These are phyloP conservation scores for Ptilonorhynchus violaceus DNA, from an alignment of 2,113 vertebrate genomes.

Conservation along the genomic window DNA sequence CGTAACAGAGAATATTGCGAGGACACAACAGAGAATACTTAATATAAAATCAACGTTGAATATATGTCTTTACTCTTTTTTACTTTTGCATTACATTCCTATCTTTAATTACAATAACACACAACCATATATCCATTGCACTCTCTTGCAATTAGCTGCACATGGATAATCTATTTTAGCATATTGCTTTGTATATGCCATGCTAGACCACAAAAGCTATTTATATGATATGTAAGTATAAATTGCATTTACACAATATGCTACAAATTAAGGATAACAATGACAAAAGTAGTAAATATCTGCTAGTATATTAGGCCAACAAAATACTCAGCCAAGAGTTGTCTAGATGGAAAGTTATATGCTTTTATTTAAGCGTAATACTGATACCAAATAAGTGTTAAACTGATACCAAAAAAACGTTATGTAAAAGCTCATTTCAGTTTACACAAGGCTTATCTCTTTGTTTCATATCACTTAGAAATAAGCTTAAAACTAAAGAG, in stretches of 20 bases:
- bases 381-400: neutral
- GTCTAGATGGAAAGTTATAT: neutral
- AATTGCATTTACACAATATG: constrained; percentile 15
- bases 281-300: constrained; percentile 14
- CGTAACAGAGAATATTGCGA: neutral
- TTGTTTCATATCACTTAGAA: neutral
- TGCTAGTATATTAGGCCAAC: neutral
- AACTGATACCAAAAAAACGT: neutral
- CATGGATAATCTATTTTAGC: constrained; percentile 3
- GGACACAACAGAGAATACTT: neutral
- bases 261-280: constrained; percentile 28
- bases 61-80: neutral
- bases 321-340: neutral
- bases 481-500: neutral
- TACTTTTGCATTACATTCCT: neutral
- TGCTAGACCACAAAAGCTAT: constrained; percentile 29
- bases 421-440: neutral
- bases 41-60: neutral
- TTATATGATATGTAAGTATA: constrained; percentile 19
- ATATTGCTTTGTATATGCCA: neutral
- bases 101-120: neutral
- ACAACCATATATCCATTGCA: neutral
- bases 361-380: neutral
- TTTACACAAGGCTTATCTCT: neutral
- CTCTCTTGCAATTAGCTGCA: neutral